Conservation (phyloP, 2,888 invertebrate species). For the Drosophila kanekoi region DNA sequence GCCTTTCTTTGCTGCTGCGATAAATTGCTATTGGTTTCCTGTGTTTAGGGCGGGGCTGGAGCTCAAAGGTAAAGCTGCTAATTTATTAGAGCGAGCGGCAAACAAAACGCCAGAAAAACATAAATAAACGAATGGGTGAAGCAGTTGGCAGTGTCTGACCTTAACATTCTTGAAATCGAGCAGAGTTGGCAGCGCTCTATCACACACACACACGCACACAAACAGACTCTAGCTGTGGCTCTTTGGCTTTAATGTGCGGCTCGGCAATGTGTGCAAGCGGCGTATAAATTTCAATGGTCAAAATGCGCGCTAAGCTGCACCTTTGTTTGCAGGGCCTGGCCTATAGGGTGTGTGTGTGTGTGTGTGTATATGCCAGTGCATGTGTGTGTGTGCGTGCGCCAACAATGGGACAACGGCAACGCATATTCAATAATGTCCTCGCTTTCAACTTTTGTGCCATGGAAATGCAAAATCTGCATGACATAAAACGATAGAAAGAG, state of each 20-base stretch:
- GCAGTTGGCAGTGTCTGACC: constrained; percentile 43
- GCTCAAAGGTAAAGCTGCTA: constrained; percentile 81
- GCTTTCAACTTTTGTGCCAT: constrained; percentile 76
- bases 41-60: constrained; percentile 8
- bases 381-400: constrained; percentile 15
- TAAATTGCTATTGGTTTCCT: constrained; percentile 78
- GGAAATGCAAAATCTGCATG: constrained; percentile 69
- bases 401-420: constrained; percentile 67
- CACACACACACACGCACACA: constrained; percentile 10
- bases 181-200: constrained; percentile 40
- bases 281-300: constrained; percentile 76
- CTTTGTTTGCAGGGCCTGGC: constrained; percentile 32
- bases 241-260: constrained; percentile 57
- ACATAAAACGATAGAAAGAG: constrained; percentile 8
- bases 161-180: constrained; percentile 39
- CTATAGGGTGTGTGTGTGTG: constrained; percentile 2
- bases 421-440: constrained; percentile 79
- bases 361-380: constrained; percentile 7
- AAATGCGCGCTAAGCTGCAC: constrained; percentile 66
- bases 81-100: constrained; percentile 76
- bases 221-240: constrained; percentile 1
- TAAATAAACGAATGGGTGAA: constrained; percentile 66
- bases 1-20: constrained; percentile 70
- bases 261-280: constrained; percentile 41
- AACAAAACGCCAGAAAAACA: constrained; percentile 66